phyloP scores from a whole-genome alignment of 2,797 vertebrate species.

The Falco peregrinus region DNA sequence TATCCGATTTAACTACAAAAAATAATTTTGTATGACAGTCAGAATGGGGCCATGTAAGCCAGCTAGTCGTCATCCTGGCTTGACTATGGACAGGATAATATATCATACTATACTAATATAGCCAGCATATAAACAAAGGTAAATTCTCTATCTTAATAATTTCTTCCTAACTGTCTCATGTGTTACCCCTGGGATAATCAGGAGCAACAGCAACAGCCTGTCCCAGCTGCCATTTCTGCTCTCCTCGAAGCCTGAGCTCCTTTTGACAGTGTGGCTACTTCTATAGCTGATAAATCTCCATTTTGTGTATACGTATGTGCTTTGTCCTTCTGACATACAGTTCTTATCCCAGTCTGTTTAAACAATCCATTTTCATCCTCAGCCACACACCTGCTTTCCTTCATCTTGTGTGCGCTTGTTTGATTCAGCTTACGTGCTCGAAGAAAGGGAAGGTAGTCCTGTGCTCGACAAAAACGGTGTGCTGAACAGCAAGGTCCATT shows the following conservation, averaged over 20 bases:
- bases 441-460: background rate
- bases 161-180: background rate
- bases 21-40: background rate
- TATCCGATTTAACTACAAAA: background rate
- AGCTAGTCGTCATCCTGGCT: background rate
- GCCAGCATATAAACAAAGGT: background rate
- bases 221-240: background rate
- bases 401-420: background rate
- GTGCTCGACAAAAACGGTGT: rapidly evolving
- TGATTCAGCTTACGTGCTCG: background rate
- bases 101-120: background rate
- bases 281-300: background rate
- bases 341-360: background rate
- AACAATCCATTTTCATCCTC: background rate
- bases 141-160: background rate
- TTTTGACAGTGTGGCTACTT: background rate
- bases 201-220: background rate
- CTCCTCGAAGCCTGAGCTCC: background rate
- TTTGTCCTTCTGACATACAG: background rate
- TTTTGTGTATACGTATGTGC: rapidly evolving
- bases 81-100: background rate
- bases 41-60: background rate
- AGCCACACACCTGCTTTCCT: background rate
- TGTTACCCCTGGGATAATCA: background rate
- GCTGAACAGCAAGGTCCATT: background rate